Conservation (phyloP, 2,888 invertebrate genomes). For the Tortrix viridana region DNA sequence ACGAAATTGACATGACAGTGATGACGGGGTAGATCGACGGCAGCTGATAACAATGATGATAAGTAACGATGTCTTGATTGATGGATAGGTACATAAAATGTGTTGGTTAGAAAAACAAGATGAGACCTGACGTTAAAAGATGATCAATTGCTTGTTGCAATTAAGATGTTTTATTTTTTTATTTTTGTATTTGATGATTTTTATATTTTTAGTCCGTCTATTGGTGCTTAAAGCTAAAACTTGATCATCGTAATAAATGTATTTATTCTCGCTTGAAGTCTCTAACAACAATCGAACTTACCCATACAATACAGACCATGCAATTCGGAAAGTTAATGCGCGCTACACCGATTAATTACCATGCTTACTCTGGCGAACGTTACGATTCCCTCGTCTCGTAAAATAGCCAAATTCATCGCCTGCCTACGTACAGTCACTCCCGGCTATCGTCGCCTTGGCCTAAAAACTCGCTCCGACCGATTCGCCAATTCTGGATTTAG, state of each 20-base stretch:
- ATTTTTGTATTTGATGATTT: too few relatives aligned
- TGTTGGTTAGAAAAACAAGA: conserved; percentile 15
- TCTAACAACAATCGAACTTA: too few relatives aligned
- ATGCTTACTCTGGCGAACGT: conserved; percentile 19
- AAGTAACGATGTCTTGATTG: conserved; percentile 27
- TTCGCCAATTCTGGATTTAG: conserved; percentile 82
- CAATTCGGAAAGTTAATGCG: too few relatives aligned
- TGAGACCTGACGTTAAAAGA: not conserved
- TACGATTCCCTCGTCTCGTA: conserved; percentile 49
- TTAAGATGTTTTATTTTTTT: not conserved
- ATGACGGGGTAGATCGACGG: conserved; percentile 8
- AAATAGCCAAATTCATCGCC: conserved; percentile 44
- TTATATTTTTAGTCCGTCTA: too few relatives aligned
- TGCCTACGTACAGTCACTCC: conserved; percentile 50
- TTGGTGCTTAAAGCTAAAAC: too few relatives aligned
- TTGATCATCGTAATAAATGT: too few relatives aligned
- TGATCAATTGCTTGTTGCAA: conserved; percentile 23
- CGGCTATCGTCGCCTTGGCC: conserved; percentile 77
- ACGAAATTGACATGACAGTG: conserved; percentile 10
- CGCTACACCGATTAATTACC: conserved; percentile 23
- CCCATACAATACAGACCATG: too few relatives aligned
- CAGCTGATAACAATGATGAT: conserved; percentile 29
- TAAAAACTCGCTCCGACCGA: conserved; percentile 71
- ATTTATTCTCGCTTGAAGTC: too few relatives aligned
- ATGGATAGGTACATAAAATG: conserved; percentile 17